Evolutionary conservation across 2,888 invertebrate species (phyloP), one percentile per base, ranked within the genome.

Genomic region (Bembecia ichneumoniformis): DNA sequence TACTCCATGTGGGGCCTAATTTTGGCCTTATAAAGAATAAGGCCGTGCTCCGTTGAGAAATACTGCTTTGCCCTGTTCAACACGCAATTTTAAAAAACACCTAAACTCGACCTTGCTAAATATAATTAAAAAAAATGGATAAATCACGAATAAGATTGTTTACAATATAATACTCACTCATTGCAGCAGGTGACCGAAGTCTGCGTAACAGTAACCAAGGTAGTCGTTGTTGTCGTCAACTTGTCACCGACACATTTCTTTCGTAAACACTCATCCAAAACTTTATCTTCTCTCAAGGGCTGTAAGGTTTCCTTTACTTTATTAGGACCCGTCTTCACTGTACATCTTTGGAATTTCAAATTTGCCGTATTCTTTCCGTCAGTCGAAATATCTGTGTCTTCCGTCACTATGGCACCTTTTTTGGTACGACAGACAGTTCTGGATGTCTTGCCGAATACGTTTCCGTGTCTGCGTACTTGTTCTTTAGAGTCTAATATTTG

Each of bases 121-220:
- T 17, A 17, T 28, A 28, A 28, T 7, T n/a, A n/a, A 7, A 28
- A 28, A 7, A 7, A 7, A 17, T 28, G 2, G 28, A 28, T 1
- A 28, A 28, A 28, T 28, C 7, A 28, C 28, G 5, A 28, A 1
- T 40, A 40, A 40, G 40, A 40, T 5, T 5, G 7, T 40, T 36
- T 46, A 10, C 17, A 20, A 9, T 16, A 43, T 28, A 55, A 13
- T 74, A 88, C 88, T 88, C 61, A 88, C 88, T 87, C 88, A 71
- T 88, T 88, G 53, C 87, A 88, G 47, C 77, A 77, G 46, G 86
- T 83, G 43, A 75, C 71, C n/a, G 80, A 74, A 0, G 82, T 86
- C 63, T 87, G 87, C 49, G 80, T 77, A 47, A 87, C 86, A 3
- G 86, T 87, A 51, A 86, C 86, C 63, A 83, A 57, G 17, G 86